A percentile compares a stretch with the other conserved stretches of the same genome.
phyloP scores from a whole-genome alignment of 2,888 invertebrate species.

The Teleiodes luculella region DNA sequence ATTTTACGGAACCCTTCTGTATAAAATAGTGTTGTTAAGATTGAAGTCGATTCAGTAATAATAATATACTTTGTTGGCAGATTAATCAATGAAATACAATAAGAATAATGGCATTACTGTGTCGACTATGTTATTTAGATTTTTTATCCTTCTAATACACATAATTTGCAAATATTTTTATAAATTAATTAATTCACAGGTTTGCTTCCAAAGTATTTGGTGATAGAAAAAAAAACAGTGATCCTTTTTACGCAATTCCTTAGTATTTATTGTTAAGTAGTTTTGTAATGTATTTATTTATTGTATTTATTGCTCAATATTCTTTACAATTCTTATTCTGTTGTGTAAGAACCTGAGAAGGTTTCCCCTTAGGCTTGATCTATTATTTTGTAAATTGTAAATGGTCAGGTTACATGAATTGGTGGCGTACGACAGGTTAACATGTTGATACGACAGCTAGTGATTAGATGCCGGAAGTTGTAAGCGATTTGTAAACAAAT shows the following conservation, averaged over 20 bases:
- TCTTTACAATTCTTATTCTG: conserved; percentile 12
- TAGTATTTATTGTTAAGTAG: conserved; percentile 44
- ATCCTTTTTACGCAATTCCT: conserved; percentile 23
- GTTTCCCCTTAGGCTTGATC: not conserved
- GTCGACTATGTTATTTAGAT: too few relatives aligned
- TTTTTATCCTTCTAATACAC: not conserved
- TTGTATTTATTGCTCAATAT: conserved; percentile 57
- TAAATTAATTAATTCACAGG: too few relatives aligned
- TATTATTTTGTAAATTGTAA: conserved; percentile 19
- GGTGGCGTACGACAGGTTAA: not conserved
- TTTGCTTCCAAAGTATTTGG: not conserved
- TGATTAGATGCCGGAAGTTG: conserved; percentile 42
- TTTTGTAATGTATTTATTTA: conserved; percentile 49
- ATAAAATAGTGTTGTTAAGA: too few relatives aligned
- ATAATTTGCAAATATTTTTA: too few relatives aligned
- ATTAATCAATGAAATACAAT: too few relatives aligned
- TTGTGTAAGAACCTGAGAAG: conserved; percentile 2
- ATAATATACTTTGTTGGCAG: too few relatives aligned
- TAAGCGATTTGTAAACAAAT: conserved; percentile 60
- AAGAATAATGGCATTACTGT: too few relatives aligned
- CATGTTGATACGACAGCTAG: conserved; percentile 21
- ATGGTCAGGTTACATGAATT: conserved; percentile 11
- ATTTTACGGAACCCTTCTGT: too few relatives aligned
- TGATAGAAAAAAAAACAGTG: conserved; percentile 11
- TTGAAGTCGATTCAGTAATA: too few relatives aligned